phyloP scores from a whole-genome alignment of 2,113 vertebrate genomes.

The Centropristis striata region DNA sequence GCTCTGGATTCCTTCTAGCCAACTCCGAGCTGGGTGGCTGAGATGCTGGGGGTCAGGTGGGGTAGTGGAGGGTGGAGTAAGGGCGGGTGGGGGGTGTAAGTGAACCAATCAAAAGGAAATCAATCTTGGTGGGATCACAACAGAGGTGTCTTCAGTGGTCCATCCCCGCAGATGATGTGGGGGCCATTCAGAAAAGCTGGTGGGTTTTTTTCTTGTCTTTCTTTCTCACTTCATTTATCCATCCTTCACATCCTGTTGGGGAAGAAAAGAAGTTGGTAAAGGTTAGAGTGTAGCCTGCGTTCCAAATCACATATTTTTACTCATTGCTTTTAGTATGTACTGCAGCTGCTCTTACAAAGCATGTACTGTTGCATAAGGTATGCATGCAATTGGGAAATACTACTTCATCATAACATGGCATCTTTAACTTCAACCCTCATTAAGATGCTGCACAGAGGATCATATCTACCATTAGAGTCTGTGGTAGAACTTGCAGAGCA shows the following conservation, averaged over 20 bases:
- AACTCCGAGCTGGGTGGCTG: conserved; percentile 20
- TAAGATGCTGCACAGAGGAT: no score
- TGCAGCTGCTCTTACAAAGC: no score
- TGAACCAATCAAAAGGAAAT: conserved; percentile 60
- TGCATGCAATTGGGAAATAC: no score
- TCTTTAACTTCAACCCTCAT: no score
- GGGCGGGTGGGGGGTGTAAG: conserved; percentile 21
- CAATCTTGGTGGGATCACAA: conserved; percentile 50
- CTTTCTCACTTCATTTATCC: conserved; percentile 16
- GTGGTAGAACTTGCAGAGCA: not conserved
- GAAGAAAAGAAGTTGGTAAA: conserved; percentile 1
- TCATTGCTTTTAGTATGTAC: no score
- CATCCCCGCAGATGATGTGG: conserved; percentile 40
- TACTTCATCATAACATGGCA: no score
- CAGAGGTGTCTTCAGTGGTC: conserved; percentile 39
- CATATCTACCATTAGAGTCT: not conserved
- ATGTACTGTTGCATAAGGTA: no score
- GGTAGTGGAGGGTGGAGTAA: conserved; percentile 29
- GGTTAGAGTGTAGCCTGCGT: not conserved
- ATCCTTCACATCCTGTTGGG: conserved; percentile 78
- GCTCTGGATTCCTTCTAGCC: conserved; percentile 46
- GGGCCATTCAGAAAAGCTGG: conserved; percentile 67
- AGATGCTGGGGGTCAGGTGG: conserved; percentile 26
- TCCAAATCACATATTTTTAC: no score
- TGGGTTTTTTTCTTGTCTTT: conserved; percentile 35